Evolutionary conservation across 2,113 vertebrate species (phyloP).

Genomic region (Cichladusa arquata): DNA sequence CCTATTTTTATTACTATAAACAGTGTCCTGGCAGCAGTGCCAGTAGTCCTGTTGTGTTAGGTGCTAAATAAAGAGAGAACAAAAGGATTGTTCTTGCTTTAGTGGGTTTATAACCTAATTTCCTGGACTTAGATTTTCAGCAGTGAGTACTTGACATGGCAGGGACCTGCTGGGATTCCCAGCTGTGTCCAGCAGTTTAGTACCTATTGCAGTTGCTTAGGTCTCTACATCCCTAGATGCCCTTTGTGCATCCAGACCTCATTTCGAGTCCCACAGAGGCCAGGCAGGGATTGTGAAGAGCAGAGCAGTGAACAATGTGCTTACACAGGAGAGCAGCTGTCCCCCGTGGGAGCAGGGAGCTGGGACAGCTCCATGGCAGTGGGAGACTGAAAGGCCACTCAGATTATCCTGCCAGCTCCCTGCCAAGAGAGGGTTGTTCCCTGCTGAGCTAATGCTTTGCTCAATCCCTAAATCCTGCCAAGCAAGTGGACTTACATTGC

Average conservation of each 20-base stretch:
- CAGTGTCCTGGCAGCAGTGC: background rate
- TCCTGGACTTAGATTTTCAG: conserved; percentile 11
- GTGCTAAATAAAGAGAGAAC: conserved; percentile 12
- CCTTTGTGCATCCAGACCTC: background rate
- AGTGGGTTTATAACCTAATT: conserved; percentile 25
- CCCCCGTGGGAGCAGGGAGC: conserved; percentile 12
- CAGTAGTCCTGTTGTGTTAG: conserved; percentile 32
- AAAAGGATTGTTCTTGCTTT: conserved; percentile 14
- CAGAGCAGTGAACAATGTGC: background rate
- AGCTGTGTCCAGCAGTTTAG: background rate
- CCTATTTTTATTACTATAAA: conserved; percentile 27
- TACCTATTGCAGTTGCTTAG: background rate
- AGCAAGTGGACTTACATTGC: background rate
- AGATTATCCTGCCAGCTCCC: background rate
- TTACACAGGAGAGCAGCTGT: background rate
- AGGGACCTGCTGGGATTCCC: background rate
- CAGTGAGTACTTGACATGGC: background rate
- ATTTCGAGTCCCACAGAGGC: background rate
- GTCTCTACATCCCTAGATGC: background rate
- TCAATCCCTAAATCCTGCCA: conserved; percentile 16
- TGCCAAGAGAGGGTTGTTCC: background rate
- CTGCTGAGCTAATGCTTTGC: background rate
- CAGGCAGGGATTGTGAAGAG: background rate
- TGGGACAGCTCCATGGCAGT: background rate
- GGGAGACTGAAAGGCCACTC: conserved; percentile 22